These are phyloP conservation scores for Stomatorhinus ivindoensis DNA, from an alignment of 2,113 vertebrate species.

Conservation along the genomic window DNA sequence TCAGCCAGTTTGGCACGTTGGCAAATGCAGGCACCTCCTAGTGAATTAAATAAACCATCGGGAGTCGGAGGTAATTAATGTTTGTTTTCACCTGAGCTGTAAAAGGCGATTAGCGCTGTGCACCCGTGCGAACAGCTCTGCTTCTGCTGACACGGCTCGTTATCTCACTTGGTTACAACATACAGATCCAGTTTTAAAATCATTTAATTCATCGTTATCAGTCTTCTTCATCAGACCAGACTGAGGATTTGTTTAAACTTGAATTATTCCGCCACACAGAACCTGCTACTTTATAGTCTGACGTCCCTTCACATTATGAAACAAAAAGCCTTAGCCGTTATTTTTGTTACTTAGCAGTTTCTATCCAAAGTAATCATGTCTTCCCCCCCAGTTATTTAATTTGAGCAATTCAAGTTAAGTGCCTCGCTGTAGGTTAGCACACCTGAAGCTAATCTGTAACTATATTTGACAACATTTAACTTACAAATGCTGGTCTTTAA, in stretches of 20 bases:
- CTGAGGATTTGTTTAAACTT: background rate
- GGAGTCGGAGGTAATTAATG: background rate
- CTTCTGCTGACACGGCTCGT: background rate
- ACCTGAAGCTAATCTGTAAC: background rate
- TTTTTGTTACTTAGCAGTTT: background rate
- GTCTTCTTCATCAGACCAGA: background rate
- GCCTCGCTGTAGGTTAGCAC: background rate
- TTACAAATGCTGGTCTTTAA: background rate
- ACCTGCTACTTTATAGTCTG: background rate
- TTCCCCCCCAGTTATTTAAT: background rate
- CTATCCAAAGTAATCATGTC: background rate
- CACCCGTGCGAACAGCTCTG: background rate
- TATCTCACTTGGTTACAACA: background rate
- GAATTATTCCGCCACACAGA: background rate
- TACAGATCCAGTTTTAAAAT: background rate
- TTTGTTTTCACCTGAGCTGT: slow-evolving; percentile 1
- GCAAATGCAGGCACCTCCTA: background rate
- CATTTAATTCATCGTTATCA: background rate
- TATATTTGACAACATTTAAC: background rate
- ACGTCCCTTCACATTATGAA: background rate
- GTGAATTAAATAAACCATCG: background rate
- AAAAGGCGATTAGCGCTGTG: background rate
- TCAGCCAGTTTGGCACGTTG: background rate
- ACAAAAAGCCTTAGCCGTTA: background rate
- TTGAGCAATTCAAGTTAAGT: background rate